Conservation (phyloP, 2,113 vertebrate genomes). For the Coryphaenoides rupestris region DNA sequence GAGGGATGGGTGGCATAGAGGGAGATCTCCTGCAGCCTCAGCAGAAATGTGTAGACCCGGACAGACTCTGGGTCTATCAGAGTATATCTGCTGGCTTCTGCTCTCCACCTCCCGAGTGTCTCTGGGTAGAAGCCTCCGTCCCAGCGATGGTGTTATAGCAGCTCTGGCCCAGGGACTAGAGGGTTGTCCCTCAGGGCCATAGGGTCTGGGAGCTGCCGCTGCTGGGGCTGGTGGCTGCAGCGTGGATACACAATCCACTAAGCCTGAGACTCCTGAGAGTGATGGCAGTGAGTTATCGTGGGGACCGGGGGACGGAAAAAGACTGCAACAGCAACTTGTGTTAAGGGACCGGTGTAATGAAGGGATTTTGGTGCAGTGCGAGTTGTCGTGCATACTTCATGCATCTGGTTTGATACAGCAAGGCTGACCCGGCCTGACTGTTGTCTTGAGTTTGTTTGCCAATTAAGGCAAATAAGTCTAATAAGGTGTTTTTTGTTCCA, state of each 20-base stretch:
- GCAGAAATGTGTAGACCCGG: no score
- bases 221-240: conserved; percentile 12
- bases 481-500: no score
- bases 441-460: no score
- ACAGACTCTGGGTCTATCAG: no score
- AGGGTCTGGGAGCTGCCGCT: conserved; percentile 17
- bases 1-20: no score
- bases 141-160: not conserved
- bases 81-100: no score
- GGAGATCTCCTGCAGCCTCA: no score
- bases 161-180: not conserved
- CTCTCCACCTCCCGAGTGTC: no score
- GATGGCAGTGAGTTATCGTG: conserved; percentile 10
- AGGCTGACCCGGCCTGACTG: no score
- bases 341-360: not conserved
- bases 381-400: no score
- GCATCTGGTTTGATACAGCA: no score
- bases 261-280: conserved; percentile 24
- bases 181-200: conserved; percentile 3
- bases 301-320: conserved; percentile 15
- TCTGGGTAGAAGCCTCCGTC: not conserved
- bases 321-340: not conserved
- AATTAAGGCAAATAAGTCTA: no score
- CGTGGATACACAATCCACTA: conserved; percentile 11
- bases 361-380: not conserved